A percentile compares a stretch with the other conserved stretches of the same genome.
Evolutionary conservation across 2,797 vertebrate species (phyloP).

Genomic region (Calcarius lapponicus): DNA sequence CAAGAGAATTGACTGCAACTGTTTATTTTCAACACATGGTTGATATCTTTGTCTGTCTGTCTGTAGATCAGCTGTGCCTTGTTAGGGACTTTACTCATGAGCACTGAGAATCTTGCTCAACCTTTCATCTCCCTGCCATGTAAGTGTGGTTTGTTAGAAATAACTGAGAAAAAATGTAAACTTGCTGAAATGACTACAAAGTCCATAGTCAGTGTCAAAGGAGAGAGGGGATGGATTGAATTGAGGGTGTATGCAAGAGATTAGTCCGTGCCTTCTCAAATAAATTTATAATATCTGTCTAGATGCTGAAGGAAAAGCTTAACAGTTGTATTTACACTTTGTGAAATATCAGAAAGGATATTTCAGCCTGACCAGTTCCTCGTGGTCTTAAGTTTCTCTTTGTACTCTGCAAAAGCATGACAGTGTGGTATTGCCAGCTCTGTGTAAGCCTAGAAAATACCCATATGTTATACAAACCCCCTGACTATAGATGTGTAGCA

Average conservation of each 20-base stretch:
- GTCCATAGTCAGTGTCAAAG: conserved; percentile 34
- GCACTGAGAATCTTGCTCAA: conserved; percentile 30
- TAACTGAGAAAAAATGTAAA: conserved; percentile 50
- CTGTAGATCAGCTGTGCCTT: conserved; percentile 53
- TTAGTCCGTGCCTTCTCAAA: neutral
- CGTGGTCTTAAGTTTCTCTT: neutral
- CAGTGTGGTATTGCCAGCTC: neutral
- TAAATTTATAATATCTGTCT: conserved; percentile 2
- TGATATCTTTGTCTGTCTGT: conserved; percentile 52
- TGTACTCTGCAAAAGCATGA: neutral
- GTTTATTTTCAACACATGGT: conserved; percentile 66
- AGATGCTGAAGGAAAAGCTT: neutral
- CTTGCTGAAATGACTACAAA: conserved; percentile 45
- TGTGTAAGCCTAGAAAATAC: neutral
- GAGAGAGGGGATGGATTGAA: neutral
- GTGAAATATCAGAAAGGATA: conserved; percentile 5
- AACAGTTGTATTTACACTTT: conserved; percentile 11
- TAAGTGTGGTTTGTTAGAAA: conserved; percentile 61
- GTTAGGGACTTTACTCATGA: conserved; percentile 37
- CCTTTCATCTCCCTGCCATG: conserved; percentile 58
- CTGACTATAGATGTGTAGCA: neutral
- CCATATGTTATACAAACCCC: neutral
- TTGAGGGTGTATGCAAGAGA: neutral
- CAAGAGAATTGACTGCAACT: conserved; percentile 36
- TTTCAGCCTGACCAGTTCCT: neutral